These are phyloP conservation scores for Sandelia bainsii DNA, from an alignment of 2,797 vertebrate genomes.

Conservation along the genomic window DNA sequence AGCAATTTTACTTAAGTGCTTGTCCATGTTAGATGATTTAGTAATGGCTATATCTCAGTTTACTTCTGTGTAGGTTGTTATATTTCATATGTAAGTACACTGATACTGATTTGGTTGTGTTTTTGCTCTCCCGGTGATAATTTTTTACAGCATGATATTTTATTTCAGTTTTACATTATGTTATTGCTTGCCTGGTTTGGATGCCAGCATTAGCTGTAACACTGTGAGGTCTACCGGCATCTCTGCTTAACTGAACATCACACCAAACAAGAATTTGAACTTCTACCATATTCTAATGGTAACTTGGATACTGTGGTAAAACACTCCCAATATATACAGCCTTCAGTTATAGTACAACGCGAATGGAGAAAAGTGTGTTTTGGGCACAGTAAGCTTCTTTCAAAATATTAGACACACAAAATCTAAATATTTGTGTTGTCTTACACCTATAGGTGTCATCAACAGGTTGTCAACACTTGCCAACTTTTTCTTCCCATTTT, in stretches of 20 bases:
- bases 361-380: too few relatives aligned
- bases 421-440: background rate
- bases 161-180: conserved; percentile 29
- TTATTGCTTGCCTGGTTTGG: conserved; percentile 32
- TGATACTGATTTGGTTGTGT: conserved; percentile 28
- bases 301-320: background rate
- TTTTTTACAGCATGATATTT: conserved; percentile 36
- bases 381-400: too few relatives aligned
- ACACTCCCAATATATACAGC: too few relatives aligned
- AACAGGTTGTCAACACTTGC: background rate
- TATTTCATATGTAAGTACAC: conserved; percentile 13
- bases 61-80: background rate
- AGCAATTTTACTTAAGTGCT: conserved; percentile 4
- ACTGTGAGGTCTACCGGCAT: background rate
- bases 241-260: conserved; percentile 1
- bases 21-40: conserved; percentile 6
- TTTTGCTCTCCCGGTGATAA: conserved; percentile 20
- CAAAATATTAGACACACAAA: too few relatives aligned
- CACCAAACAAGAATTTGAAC: background rate
- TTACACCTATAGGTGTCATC: background rate
- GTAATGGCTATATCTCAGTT: background rate
- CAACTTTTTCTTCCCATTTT: background rate
- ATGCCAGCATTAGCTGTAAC: conserved; percentile 12
- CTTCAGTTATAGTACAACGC: too few relatives aligned
- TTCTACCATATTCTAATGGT: background rate